A percentile compares a stretch with the other conserved stretches of the same genome.
Conservation (phyloP, 2,888 invertebrate species). For the Metalampra italica region DNA sequence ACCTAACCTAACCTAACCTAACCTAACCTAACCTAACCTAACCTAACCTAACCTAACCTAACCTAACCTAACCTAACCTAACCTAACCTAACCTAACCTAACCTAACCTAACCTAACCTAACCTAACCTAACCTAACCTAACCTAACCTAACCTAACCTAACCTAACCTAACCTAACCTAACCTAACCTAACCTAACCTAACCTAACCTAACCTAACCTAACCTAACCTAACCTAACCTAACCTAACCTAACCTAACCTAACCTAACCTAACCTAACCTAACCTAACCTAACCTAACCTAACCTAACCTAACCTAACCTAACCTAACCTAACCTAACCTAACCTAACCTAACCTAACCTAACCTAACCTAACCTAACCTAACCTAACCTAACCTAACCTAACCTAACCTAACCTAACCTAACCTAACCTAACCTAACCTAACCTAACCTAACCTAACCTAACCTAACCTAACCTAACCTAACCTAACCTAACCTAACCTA, state of each 20-base stretch:
- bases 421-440: conserved; percentile 13
- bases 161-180: too few relatives aligned
- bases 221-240: too few relatives aligned
- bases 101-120: too few relatives aligned
- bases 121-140: too few relatives aligned
- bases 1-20: conserved; percentile 13
- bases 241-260: too few relatives aligned
- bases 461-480: conserved; percentile 17
- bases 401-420: conserved; percentile 13
- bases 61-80: conserved; percentile 12
- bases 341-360: conserved; percentile 12
- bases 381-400: conserved; percentile 13
- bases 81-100: conserved; percentile 17
- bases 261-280: conserved; percentile 23
- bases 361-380: conserved; percentile 14
- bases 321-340: conserved; percentile 11
- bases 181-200: too few relatives aligned
- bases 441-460: conserved; percentile 15
- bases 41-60: conserved; percentile 12
- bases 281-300: conserved; percentile 14
- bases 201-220: too few relatives aligned
- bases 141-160: too few relatives aligned
- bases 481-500: conserved; percentile 15
- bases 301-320: conserved; percentile 13
- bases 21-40: conserved; percentile 13